Conservation (phyloP, 2,888 invertebrate species). For the Synanthedon formicaeformis region DNA sequence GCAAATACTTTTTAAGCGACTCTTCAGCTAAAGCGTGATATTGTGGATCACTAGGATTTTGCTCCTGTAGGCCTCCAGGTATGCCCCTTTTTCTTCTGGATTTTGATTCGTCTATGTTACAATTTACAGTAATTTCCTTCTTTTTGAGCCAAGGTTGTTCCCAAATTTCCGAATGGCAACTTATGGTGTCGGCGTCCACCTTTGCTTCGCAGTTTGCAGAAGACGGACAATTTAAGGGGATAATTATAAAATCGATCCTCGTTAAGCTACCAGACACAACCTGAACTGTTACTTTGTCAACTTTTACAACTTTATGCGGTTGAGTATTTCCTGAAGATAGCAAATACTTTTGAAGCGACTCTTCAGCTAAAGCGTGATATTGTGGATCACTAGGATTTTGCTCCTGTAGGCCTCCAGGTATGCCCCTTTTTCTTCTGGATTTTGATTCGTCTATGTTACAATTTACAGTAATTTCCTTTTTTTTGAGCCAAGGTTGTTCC, state of each 20-base stretch:
- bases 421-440: slow-evolving; percentile 5
- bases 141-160: slow-evolving; percentile 1
- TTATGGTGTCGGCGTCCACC: neutral
- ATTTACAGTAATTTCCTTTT: slow-evolving; percentile 25
- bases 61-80: slow-evolving; percentile 4
- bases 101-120: neutral
- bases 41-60: slow-evolving; percentile 16
- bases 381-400: slow-evolving; percentile 15
- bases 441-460: slow-evolving; percentile 8
- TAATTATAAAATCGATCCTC: slow-evolving; percentile 33
- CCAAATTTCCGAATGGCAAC: slow-evolving; percentile 1
- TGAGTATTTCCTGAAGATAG: slow-evolving; percentile 5
- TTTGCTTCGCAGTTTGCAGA: neutral
- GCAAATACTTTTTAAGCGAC: slow-evolving; percentile 18
- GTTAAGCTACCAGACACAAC: slow-evolving; percentile 57
- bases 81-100: slow-evolving; percentile 6
- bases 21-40: slow-evolving; percentile 16
- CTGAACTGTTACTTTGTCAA: slow-evolving; percentile 23
- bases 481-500: slow-evolving; percentile 68
- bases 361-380: slow-evolving; percentile 14
- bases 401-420: slow-evolving; percentile 4
- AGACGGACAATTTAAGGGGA: neutral
- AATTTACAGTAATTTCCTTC: slow-evolving; percentile 1
- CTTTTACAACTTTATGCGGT: slow-evolving; percentile 6
- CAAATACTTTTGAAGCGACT: slow-evolving; percentile 20